A percentile compares a stretch with the other conserved stretches of the same genome.
Evolutionary conservation across 2,797 vertebrate genomes (phyloP).

Genomic region (Typhlichthys eigenmanni): DNA sequence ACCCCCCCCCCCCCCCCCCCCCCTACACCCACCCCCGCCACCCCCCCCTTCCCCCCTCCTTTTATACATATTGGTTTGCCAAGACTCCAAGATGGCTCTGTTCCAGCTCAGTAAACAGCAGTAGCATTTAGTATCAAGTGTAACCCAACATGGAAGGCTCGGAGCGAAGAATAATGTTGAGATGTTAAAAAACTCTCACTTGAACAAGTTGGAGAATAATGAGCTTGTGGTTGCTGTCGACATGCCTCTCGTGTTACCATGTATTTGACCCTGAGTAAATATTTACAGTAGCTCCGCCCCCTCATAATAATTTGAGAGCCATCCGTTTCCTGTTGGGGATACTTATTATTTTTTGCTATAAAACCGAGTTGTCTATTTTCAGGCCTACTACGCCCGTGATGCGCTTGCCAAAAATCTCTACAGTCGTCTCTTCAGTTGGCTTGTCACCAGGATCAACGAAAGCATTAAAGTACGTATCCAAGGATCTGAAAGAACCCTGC

Average conservation of each 20-base stretch:
- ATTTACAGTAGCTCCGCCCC: slow-evolving; percentile 1
- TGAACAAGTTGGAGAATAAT: neutral
- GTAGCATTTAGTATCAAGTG: neutral
- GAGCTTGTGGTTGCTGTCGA: neutral
- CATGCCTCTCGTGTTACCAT: neutral
- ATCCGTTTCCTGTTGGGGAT: neutral
- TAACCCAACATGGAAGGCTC: neutral
- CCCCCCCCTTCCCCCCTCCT: no score
- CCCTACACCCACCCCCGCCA: no score
- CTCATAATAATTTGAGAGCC: neutral
- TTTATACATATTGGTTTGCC: slow-evolving; percentile 7
- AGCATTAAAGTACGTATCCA: slow-evolving; percentile 90
- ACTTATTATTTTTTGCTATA: neutral
- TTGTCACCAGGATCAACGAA: slow-evolving; percentile 95
- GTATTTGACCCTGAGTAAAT: neutral
- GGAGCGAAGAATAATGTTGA: slow-evolving; percentile 7
- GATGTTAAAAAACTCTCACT: neutral
- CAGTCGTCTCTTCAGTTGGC: slow-evolving; percentile 94
- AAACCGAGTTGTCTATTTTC: slow-evolving; percentile 33
- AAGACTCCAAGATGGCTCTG: slow-evolving; percentile 11
- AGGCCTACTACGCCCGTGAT: slow-evolving; percentile 98
- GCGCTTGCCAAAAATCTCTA: slow-evolving; percentile 98
- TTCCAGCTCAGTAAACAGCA: slow-evolving; percentile 15
- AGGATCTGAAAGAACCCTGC: neutral
- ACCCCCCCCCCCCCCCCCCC: neutral